Evolutionary conservation across 2,888 invertebrate species (phyloP), one percentile per base, ranked within the genome.

Genomic region (Neoaliturus tenellus): DNA sequence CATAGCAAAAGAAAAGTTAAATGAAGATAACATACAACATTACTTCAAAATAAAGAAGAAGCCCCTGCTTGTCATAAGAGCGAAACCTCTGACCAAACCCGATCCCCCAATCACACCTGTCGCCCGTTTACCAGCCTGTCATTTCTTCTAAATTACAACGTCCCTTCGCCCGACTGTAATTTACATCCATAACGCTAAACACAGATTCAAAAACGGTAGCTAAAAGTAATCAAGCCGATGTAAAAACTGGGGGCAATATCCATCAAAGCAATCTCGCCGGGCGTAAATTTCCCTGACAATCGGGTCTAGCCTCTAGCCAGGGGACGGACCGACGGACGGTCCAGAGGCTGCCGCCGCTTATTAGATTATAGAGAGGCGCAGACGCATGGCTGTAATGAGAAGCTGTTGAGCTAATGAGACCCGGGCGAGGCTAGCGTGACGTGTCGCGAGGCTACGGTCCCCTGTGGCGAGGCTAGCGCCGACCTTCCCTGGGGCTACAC

Each of bases 311-410:
- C 10, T 3, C 31, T n/a, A n/a, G 23, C 55, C 55, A 55, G 23
- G 58, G 58, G 58, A 23, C 58, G 5, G 14, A 14, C 1, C 23
- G 58, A 58, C 58, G 23, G 23, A 31, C 5, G 69, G 69, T 17
- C 55, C 51, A 58, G n/a, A 23, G 58, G 33, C 5, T 8, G 75
- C 44, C 75, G 75, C 75, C 75, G 17, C 75, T 48, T 48, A 75
- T 75, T 75, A 75, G 75, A 75, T 48, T 75, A 75, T 39, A 75
- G 75, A 44, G 75, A 75, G 28, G 75, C 10, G 48, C n/a, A 44
- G 75, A 14, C 69, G 69, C 69, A 69, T 35, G 69, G 35, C 35
- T 25, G 25, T 75, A 75, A 75, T 75, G 48, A 75, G 75, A 44
- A 48, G 44, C n/a, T 28, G 44, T 25, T 28, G 23, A 48, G 48